Conservation (phyloP, 2,888 invertebrate species). For the Lagria hirta region DNA sequence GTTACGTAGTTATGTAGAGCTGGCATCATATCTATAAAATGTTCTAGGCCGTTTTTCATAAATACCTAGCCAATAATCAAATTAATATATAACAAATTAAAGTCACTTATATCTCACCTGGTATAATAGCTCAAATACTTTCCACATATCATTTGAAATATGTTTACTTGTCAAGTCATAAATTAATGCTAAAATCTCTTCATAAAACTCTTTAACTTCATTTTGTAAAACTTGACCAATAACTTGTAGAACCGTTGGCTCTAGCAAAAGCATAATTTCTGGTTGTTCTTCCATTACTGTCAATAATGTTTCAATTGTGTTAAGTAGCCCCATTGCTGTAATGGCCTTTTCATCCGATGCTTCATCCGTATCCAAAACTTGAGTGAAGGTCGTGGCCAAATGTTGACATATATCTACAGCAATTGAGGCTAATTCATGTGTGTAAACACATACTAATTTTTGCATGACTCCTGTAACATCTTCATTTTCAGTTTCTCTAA, state of each 20-base stretch:
- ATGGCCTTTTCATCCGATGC: conserved; percentile 95
- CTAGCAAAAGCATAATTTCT: conserved; percentile 83
- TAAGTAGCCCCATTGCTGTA: conserved; percentile 94
- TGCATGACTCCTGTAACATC: conserved; percentile 96
- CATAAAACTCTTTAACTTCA: conserved; percentile 84
- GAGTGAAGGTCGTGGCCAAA: conserved; percentile 79
- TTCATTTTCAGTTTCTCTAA: conserved; percentile 96
- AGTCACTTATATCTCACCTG: conserved; percentile 53
- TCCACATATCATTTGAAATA: conserved; percentile 96
- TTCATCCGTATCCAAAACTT: conserved; percentile 74
- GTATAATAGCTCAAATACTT: conserved; percentile 84
- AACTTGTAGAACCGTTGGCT: conserved; percentile 89
- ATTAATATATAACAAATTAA: too few relatives aligned
- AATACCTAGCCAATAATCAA: conserved; percentile 64
- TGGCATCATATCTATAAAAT: conserved; percentile 98
- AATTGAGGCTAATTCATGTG: conserved; percentile 85
- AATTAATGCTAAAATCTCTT: conserved; percentile 91
- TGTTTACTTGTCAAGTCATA: conserved; percentile 86
- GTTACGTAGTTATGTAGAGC: conserved; percentile 97
- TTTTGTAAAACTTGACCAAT: conserved; percentile 83
- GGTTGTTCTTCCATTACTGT: conserved; percentile 88
- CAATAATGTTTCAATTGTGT: conserved; percentile 92
- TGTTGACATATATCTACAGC: conserved; percentile 95
- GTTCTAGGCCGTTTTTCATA: conserved; percentile 92
- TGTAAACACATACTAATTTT: conserved; percentile 87